These are phyloP conservation scores for Gymnothorax reevesii DNA, from an alignment of 2,797 vertebrate species.

Conservation along the genomic window DNA sequence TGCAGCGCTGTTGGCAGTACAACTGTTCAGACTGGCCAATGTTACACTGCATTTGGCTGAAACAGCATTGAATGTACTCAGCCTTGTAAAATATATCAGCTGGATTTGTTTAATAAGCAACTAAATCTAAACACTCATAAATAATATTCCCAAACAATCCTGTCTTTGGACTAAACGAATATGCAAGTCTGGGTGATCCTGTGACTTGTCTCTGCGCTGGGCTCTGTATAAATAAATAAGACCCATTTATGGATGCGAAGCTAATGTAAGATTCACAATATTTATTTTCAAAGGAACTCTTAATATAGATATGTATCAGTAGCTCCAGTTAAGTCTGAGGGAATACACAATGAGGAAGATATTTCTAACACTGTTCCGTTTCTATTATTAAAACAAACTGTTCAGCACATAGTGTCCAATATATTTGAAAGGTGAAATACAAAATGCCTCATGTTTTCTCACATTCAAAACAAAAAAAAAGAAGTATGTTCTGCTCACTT, in stretches of 20 bases:
- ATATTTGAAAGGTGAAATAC: background rate
- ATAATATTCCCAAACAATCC: slow-evolving; percentile 43
- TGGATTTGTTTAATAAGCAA: slow-evolving; percentile 67
- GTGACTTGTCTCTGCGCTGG: slow-evolving; percentile 56
- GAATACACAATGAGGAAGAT: background rate
- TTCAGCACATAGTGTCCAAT: background rate
- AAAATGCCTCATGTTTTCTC: background rate
- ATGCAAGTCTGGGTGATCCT: slow-evolving; percentile 56
- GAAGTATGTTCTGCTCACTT: background rate
- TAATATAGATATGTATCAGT: slow-evolving; percentile 10
- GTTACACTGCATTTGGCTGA: slow-evolving; percentile 37
- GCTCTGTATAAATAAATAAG: slow-evolving; percentile 60
- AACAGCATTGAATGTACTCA: slow-evolving; percentile 36
- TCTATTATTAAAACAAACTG: background rate
- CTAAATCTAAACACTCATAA: slow-evolving; percentile 54
- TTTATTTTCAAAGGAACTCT: slow-evolving; percentile 18
- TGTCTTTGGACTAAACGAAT: slow-evolving; percentile 40
- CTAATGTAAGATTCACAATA: slow-evolving; percentile 48
- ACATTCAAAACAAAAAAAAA: background rate
- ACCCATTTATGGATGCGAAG: slow-evolving; percentile 55
- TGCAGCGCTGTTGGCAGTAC: background rate
- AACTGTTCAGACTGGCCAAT: slow-evolving; percentile 44
- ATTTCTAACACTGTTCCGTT: background rate
- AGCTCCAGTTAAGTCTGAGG: background rate
- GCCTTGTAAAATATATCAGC: slow-evolving; percentile 57